Percentiles rank a stretch among this genome's conserved stretches.
Evolutionary conservation across 1,140 invertebrate genomes (phyloP).

Genomic region (Ostrea edulis): DNA sequence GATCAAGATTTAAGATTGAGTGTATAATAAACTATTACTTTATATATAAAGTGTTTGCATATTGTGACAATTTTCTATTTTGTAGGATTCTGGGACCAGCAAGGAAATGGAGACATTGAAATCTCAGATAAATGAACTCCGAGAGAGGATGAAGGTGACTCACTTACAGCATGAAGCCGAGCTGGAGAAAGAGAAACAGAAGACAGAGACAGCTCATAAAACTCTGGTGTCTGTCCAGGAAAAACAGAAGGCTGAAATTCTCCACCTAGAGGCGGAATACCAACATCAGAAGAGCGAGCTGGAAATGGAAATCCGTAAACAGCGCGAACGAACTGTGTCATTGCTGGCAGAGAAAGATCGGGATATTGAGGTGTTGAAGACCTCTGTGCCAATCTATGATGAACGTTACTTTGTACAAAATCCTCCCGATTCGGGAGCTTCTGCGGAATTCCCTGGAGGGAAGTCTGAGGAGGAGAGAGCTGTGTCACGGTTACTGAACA

Average conservation of each 20-base stretch:
- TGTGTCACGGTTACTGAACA: slow-evolving; percentile 68
- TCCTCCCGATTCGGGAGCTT: slow-evolving; percentile 60
- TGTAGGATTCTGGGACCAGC: slow-evolving; percentile 70
- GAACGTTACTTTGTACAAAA: slow-evolving; percentile 48
- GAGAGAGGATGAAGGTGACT: slow-evolving; percentile 68
- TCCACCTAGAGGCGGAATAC: slow-evolving; percentile 81
- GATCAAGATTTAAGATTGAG: no score
- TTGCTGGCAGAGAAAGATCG: slow-evolving; percentile 90
- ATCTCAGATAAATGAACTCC: slow-evolving; percentile 75
- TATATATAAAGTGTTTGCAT: no score
- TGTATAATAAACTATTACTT: no score
- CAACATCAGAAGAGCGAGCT: slow-evolving; percentile 83
- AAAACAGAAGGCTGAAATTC: slow-evolving; percentile 82
- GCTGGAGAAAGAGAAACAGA: slow-evolving; percentile 74
- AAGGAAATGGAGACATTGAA: slow-evolving; percentile 77
- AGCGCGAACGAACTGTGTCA: slow-evolving; percentile 87
- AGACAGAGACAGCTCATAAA: slow-evolving; percentile 70
- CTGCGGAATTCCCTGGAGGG: slow-evolving; percentile 57
- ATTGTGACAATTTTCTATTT: slow-evolving; percentile 10
- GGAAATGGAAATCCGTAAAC: slow-evolving; percentile 88
- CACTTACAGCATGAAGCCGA: slow-evolving; percentile 81
- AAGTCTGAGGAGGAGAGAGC: slow-evolving; percentile 69
- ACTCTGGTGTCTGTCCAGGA: slow-evolving; percentile 70
- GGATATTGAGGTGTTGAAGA: slow-evolving; percentile 85
- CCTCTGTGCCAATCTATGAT: slow-evolving; percentile 53